Evolutionary conservation across 1,140 invertebrate species (phyloP), one percentile per base, ranked within the genome.

Genomic region (Eurosta solidaginis): DNA sequence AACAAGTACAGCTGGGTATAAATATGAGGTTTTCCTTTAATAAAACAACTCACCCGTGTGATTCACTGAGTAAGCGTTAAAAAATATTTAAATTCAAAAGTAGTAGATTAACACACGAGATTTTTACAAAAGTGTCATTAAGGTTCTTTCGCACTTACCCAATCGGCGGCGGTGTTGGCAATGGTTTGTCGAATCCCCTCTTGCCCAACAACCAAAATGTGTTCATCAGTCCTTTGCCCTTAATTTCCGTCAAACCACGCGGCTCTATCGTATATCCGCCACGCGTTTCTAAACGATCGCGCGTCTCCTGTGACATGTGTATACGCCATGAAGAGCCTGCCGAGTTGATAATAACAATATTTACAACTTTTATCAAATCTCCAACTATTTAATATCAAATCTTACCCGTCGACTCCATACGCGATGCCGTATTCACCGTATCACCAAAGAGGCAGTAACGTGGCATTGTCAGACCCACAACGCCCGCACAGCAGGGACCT

Each of bases 211-310:
- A 83, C 95, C 95, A 97, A 85, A 92, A 96, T 0, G 94, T 95
- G 85, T 93, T 91, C 93, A 96, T 94, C 82, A 94, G 92, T 20
- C 96, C 96, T 89, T 97, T 97, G 7, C 96, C 96, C 91, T 96
- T 95, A 52, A 95, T 92, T 59, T 89, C 88, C 14, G 94, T 91
- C 3, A 90, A 82, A 52, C 94, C 94, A 78, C 94, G 90, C 44
- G 91, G 90, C 84, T 91, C 89, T 7, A 92, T 84, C 22, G 87
- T 85, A 83, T 94, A 95, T 27, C 86, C 86, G 52, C 89, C 89
- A 17, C 93, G 92, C 79, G 92, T 91, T 79, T 92, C 92, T 73
- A 97, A 89, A 54, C 92, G 92, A 82, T 92, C 91, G 81, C 94
- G 92, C 0, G 95, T 96, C 59, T 92, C 91, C 80, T 93, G 90